Conservation (phyloP, 2,113 vertebrate species). For the Leptosomus discolor region DNA sequence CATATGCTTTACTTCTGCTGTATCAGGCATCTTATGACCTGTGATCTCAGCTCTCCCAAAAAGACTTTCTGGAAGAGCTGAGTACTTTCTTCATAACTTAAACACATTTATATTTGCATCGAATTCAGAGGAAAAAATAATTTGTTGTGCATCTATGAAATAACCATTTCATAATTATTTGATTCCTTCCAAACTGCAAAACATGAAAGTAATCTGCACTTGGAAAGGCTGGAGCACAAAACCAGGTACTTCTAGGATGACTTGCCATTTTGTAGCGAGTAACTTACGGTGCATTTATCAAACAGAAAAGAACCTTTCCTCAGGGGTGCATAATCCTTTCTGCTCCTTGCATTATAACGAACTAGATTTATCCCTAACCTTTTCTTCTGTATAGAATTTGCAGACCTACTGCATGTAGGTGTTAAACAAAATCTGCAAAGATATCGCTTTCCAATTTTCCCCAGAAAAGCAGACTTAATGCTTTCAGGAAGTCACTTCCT, state of each 20-base stretch:
- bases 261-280: background rate
- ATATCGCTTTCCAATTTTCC: background rate
- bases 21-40: background rate
- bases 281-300: background rate
- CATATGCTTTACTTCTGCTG: background rate
- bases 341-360: slow-evolving; percentile 13
- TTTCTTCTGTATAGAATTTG: background rate
- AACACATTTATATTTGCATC: background rate
- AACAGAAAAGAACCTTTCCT: slow-evolving; percentile 29
- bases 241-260: background rate
- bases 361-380: slow-evolving; percentile 3
- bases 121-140: too few relatives aligned
- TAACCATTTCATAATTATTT: background rate
- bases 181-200: background rate
- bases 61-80: background rate
- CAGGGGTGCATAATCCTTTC: background rate
- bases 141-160: too few relatives aligned
- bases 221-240: background rate
- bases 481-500: background rate
- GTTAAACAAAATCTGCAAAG: slow-evolving; percentile 21
- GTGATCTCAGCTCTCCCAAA: background rate
- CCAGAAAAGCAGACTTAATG: background rate
- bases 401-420: background rate
- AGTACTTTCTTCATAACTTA: background rate
- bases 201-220: background rate